phyloP scores from a whole-genome alignment of 2,113 vertebrate genomes.

The Emydura subglobosa region DNA sequence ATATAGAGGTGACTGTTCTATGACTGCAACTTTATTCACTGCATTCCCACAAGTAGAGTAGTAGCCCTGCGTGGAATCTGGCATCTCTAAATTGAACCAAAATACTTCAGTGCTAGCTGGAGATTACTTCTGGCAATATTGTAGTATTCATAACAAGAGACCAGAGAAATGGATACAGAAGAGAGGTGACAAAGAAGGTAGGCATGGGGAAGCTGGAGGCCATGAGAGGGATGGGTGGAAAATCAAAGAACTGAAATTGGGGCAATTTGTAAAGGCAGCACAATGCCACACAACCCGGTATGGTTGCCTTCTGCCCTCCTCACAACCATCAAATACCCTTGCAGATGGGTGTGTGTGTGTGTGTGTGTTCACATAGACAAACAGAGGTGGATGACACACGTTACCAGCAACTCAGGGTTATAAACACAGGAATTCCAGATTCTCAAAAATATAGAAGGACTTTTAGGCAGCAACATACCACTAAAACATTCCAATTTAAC shows the following conservation, averaged over 20 bases:
- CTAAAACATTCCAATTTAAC: not conserved
- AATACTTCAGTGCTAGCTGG: not conserved
- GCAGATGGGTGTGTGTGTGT: not conserved
- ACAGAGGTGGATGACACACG: not conserved
- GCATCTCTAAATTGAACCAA: not conserved
- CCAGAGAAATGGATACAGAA: not conserved
- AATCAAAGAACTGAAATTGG: not conserved
- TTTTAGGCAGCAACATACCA: constrained; percentile 5
- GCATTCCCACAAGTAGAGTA: not conserved
- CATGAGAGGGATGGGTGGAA: not conserved
- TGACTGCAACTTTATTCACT: constrained; percentile 53
- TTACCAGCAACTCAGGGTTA: not conserved
- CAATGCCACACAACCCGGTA: not conserved
- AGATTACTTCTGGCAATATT: not conserved
- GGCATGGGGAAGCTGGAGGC: not conserved
- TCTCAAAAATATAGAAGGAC: not conserved
- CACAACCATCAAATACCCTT: not conserved
- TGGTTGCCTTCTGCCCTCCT: not conserved
- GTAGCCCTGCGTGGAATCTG: not conserved
- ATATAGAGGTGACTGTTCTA: constrained; percentile 20
- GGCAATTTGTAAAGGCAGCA: not conserved
- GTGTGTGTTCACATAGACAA: not conserved
- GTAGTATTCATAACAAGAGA: not conserved
- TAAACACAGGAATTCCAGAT: not conserved
- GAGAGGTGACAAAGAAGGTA: not conserved